Evolutionary conservation across 2,888 invertebrate genomes (phyloP).

Genomic region (Branchellion lobata): DNA sequence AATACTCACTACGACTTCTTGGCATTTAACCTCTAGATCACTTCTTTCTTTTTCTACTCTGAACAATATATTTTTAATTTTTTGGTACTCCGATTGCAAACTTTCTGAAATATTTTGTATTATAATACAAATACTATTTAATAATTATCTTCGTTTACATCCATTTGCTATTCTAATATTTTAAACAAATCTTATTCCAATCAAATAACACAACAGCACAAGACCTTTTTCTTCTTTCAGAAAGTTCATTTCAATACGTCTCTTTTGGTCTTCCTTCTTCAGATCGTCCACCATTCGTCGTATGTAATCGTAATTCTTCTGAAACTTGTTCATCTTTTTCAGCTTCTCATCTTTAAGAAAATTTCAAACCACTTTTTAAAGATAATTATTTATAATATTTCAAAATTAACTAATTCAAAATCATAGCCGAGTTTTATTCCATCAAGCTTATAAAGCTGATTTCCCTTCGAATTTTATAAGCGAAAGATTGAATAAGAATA

Average conservation of each 20-base stretch:
- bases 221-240: conserved; percentile 1
- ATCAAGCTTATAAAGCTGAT: no score
- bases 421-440: no score
- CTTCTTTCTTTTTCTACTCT: background rate
- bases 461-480: background rate
- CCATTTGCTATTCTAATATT: no score
- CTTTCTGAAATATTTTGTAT: background rate
- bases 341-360: background rate
- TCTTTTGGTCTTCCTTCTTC: conserved; percentile 1
- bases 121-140: background rate
- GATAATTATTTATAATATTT: no score
- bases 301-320: background rate
- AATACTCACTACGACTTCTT: background rate
- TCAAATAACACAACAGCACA: no score
- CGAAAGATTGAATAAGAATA: no score
- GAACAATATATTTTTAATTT: background rate
- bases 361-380: background rate
- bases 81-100: background rate
- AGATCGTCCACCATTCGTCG: background rate
- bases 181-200: no score
- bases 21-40: background rate
- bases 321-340: background rate
- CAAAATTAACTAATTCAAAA: no score
- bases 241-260: background rate
- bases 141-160: no score